Evolutionary conservation across 1,140 invertebrate species (phyloP), one percentile per base, ranked within the genome.

Genomic region (Scaptomyza hsui): DNA sequence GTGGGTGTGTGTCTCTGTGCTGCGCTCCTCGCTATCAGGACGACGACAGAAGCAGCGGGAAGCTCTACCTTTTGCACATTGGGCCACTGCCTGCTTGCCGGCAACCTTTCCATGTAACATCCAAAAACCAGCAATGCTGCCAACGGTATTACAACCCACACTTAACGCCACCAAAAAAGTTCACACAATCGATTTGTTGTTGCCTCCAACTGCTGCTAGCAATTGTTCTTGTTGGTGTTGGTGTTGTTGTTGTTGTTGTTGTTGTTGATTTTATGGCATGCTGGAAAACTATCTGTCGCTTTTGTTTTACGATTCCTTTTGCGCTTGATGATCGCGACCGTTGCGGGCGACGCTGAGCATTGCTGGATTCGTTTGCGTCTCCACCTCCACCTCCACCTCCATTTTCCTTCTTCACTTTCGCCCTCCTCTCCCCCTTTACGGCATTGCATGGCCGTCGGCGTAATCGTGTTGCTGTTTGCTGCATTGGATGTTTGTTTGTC

Each of bases 241-340:
- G 62, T 73, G 71, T 37, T 53, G 55, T 69, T 68, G 53, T 56
- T 75, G 59, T 53, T 65, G 71, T 55, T 61, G 26, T 64, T 73
- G 64, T 24, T 74, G 64, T 74, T 75, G 73, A 61, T 76, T 76
- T 76, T 76, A 74, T 76, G 71, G 74, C 71, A 70, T 65, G 73
- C 69, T 86, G 80, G 81, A 80, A 29, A 86, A 85, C 80, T 85
- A 85, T 85, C 80, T 88, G 81, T 85, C 82, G 82, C 81, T 88
- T 86, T 86, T 86, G 81, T 86, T 86, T 86, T 86, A 86, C 82
- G 82, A 88, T 86, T 86, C 82, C 82, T 86, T 86, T 86, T 88
- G 78, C 48, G 59, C 70, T 86, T 64, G 81, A 81, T 85, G 81
- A 85, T 85, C 81, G 82, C 75, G 77, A 53, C 60, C 75, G 75